phyloP scores from a whole-genome alignment of 2,888 invertebrate species.

The Sarcophaga caerulescens region DNA sequence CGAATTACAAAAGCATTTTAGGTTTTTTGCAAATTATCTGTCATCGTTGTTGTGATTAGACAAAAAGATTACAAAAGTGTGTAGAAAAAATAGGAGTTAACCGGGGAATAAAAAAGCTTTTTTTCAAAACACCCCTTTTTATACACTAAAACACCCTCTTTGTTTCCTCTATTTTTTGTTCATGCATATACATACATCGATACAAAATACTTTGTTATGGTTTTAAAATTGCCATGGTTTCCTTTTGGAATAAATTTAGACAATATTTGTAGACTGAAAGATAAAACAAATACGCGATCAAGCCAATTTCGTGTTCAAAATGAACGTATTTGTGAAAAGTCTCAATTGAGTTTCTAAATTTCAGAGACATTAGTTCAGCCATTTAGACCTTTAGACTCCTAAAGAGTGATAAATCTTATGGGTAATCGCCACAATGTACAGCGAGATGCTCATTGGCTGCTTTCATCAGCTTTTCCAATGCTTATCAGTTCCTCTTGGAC shows the following conservation, averaged over 20 bases:
- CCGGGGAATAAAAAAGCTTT: neutral
- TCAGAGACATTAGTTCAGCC: too few relatives aligned
- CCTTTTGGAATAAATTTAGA: neutral
- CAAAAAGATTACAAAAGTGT: neutral
- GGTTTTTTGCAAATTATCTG: conserved; percentile 27
- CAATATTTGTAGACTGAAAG: too few relatives aligned
- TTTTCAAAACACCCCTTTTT: conserved; percentile 20
- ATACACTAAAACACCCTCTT: conserved; percentile 22
- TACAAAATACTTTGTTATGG: conserved; percentile 4
- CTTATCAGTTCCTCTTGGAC: too few relatives aligned
- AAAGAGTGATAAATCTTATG: too few relatives aligned
- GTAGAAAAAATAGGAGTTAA: conserved; percentile 25
- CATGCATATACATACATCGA: neutral
- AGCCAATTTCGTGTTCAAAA: too few relatives aligned
- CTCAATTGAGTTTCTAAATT: too few relatives aligned
- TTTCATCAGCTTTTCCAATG: too few relatives aligned
- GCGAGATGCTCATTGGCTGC: too few relatives aligned
- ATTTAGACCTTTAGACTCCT: too few relatives aligned
- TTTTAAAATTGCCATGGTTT: conserved; percentile 42
- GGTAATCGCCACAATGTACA: too few relatives aligned
- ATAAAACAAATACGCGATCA: too few relatives aligned
- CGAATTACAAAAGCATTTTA: neutral
- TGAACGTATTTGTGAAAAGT: too few relatives aligned
- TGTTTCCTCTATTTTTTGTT: neutral
- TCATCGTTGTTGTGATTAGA: conserved; percentile 5